Conservation (phyloP, 2,113 vertebrate species). For the Prunella fulvescens region DNA sequence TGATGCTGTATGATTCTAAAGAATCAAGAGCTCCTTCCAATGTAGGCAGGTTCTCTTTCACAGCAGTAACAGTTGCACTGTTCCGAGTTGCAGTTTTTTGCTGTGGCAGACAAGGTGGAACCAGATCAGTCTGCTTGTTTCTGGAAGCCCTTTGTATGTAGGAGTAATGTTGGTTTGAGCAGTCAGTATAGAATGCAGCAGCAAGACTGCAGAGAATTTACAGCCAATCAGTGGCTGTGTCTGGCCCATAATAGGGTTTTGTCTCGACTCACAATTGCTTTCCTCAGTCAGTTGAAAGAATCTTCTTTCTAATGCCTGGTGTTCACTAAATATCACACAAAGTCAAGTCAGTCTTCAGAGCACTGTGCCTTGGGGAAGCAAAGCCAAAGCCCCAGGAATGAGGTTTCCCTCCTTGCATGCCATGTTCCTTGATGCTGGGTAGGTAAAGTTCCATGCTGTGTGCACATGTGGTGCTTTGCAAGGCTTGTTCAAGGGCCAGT, state of each 20-base stretch:
- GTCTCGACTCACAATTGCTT: not conserved
- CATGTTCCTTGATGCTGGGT: not conserved
- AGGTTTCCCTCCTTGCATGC: not conserved
- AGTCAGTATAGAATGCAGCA: not conserved
- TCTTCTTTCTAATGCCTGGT: not conserved
- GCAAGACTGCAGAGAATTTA: not conserved
- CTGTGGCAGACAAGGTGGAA: not conserved
- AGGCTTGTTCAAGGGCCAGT: fast-evolving
- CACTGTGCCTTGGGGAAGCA: not conserved
- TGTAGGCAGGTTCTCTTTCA: not conserved
- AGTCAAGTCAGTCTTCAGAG: not conserved
- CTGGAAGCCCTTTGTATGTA: not conserved
- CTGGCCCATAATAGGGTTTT: not conserved
- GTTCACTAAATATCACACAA: not conserved
- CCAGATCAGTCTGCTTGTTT: not conserved
- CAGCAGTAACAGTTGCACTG: not conserved
- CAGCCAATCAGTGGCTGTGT: not conserved
- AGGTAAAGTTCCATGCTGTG: not conserved
- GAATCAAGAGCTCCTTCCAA: not conserved
- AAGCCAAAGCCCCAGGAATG: not conserved
- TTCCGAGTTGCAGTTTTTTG: not conserved
- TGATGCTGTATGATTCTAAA: not conserved
- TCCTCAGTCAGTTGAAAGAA: not conserved
- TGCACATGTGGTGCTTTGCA: not conserved
- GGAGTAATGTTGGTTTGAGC: not conserved